Conservation (phyloP, 2,797 vertebrate species). For the Chloroceryle inda region DNA sequence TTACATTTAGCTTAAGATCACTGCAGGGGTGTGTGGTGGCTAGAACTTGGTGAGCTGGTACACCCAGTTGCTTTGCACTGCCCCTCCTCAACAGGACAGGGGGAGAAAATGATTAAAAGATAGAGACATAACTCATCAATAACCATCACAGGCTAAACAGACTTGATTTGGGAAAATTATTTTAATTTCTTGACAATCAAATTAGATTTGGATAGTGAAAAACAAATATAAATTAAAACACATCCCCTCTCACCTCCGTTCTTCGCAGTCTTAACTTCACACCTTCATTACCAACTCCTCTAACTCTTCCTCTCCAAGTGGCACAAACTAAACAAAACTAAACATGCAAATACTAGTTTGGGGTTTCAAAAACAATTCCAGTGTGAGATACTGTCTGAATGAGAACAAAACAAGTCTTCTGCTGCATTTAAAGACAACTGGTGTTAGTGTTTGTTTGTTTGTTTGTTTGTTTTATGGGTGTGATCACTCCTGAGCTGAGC, state of each 20-base stretch:
- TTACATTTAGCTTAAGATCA: neutral
- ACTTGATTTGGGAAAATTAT: neutral
- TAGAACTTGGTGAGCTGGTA: neutral
- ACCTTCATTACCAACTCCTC: neutral
- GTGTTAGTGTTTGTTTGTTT: neutral
- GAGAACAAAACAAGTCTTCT: neutral
- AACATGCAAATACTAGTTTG: too few relatives aligned
- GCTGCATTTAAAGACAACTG: neutral
- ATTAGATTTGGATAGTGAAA: neutral
- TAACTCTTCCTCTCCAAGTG: fast-evolving
- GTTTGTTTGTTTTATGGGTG: neutral
- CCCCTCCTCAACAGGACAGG: neutral
- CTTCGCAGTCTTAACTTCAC: neutral
- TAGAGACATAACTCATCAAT: neutral
- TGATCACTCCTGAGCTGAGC: neutral
- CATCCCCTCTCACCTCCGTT: fast-evolving
- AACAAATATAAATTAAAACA: neutral
- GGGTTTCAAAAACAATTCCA: neutral
- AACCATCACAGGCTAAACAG: too few relatives aligned
- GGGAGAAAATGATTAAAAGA: neutral
- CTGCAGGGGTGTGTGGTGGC: neutral
- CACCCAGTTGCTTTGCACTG: neutral
- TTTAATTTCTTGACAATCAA: neutral
- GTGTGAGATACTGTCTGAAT: neutral
- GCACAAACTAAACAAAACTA: neutral